phyloP scores from a whole-genome alignment of 2,888 invertebrate species.

The Microctonus brassicae region DNA sequence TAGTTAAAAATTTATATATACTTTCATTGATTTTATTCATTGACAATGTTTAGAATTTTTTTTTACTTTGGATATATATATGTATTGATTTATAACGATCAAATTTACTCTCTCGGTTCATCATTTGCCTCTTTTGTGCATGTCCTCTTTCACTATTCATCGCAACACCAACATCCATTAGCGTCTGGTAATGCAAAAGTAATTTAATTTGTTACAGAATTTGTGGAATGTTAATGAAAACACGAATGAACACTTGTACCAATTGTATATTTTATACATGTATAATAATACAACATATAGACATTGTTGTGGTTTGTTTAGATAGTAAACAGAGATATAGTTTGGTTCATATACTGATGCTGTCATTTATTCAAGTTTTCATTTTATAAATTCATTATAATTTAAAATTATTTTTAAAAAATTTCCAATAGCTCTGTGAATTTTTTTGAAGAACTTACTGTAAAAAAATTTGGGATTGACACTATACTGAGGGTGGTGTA shows the following conservation, averaged over 20 bases:
- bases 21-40: no score
- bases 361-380: no score
- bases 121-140: background rate
- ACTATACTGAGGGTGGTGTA: no score
- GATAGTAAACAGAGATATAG: background rate
- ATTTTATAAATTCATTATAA: no score
- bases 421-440: no score
- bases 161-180: slow-evolving; percentile 58
- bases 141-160: slow-evolving; percentile 2
- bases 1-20: no score
- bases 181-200: slow-evolving; percentile 62
- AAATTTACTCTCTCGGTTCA: background rate
- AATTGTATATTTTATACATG: slow-evolving; percentile 38
- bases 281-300: background rate
- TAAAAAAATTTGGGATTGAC: no score
- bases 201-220: slow-evolving; percentile 67
- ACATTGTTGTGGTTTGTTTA: background rate
- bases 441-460: no score
- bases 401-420: no score
- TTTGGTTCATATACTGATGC: no score
- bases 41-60: no score
- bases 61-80: no score
- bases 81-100: slow-evolving; percentile 27
- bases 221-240: slow-evolving; percentile 68
- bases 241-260: slow-evolving; percentile 49